Evolutionary conservation across 2,113 vertebrate genomes (phyloP), one percentile per base, ranked within the genome.

Genomic region (Gnathonemus echidnorhynchus): DNA sequence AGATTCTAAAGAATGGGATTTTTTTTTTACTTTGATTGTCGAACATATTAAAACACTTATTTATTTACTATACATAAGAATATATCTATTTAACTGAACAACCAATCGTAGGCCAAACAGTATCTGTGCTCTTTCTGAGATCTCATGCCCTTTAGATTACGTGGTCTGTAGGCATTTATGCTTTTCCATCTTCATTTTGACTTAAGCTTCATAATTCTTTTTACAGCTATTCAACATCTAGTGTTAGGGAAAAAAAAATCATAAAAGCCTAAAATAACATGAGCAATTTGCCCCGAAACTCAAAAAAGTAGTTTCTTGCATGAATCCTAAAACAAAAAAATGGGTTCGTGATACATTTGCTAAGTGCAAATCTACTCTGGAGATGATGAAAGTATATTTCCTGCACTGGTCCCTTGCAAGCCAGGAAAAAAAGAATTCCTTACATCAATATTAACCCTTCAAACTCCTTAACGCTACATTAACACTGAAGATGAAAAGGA

Each of bases 281-380:
- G 77, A 39, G 35, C 89, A 39, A 85, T 89, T 56, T 58, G 89
- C 39, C 21, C 74, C 9, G 5, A 46, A 89, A 21, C 35, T 39
- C 48, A 66, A 66, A n/a, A 88, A 62, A 62, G 31, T n/a, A 58
- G 56, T 88, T 88, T 88, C 42, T 42, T 62, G 53, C 53, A 66
- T 88, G 21, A 88, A 45, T 84, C 85, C 88, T 39, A 50, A 91
- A 89, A 90, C 85, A 48, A 77, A 66, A 66, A 70, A 90, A 66
- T 88, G 35, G 52, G 56, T 31, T 39, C 39, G 6, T 88, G 58
- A 88, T 88, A 66, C 35, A 35, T 88, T 88, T 46, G 52, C 39
- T 62, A 88, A 74, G 62, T 49, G 88, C 42, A 74, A 74, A 88
- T 45, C 50, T 87, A 87, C 49, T 87, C 50, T 35, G 50, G 50